Evolutionary conservation across 2,797 vertebrate genomes (phyloP).

Genomic region (Psittacula echo): DNA sequence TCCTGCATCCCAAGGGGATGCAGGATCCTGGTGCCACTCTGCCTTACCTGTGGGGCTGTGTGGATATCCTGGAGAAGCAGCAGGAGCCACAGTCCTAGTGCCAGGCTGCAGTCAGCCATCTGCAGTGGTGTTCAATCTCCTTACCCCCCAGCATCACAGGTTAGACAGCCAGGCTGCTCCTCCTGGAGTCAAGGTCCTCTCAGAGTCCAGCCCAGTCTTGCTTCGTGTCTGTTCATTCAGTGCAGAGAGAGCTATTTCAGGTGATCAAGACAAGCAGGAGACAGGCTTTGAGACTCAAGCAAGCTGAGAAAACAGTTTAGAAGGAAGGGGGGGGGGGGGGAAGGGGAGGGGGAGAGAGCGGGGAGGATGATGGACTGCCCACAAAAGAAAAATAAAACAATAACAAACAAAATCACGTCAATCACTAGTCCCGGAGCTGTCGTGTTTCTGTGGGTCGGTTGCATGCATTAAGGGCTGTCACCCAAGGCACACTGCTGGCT

Average conservation of each 20-base stretch:
- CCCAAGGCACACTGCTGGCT: neutral
- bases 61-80: conserved; percentile 46
- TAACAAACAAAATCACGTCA: neutral
- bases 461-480: neutral
- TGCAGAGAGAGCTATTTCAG: neutral
- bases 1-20: neutral
- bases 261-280: neutral
- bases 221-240: neutral
- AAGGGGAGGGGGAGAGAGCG: no score
- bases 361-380: neutral
- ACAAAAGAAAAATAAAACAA: neutral
- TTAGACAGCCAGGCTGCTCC: neutral
- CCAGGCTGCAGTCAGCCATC: conserved; percentile 37
- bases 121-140: neutral
- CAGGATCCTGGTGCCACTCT: neutral
- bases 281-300: neutral
- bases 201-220: neutral
- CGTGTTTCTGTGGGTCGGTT: neutral
- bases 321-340: neutral
- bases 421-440: neutral
- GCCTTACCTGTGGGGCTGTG: conserved; percentile 68
- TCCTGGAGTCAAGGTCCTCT: neutral
- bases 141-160: neutral
- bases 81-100: conserved; percentile 50
- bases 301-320: neutral